phyloP scores from a whole-genome alignment of 2,113 vertebrate species.

The Petroica traversi region DNA sequence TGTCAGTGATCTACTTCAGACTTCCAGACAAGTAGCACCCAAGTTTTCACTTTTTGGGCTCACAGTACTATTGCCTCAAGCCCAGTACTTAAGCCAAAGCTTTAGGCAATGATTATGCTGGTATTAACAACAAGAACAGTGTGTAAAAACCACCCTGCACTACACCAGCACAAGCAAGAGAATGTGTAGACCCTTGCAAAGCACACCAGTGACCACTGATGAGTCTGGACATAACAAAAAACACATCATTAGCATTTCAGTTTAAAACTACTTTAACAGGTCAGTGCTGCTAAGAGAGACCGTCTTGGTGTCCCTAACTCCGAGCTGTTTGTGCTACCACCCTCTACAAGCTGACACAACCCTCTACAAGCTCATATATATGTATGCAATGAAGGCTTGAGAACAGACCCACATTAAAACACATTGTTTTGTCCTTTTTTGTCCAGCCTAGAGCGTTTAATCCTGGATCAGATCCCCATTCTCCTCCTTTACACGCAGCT shows the following conservation, averaged over 20 bases:
- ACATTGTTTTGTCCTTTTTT: neutral
- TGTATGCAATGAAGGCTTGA: neutral
- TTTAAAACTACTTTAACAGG: neutral
- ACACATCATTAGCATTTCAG: neutral
- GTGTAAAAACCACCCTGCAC: neutral
- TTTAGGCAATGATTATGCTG: neutral
- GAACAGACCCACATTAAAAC: neutral
- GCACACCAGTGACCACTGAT: neutral
- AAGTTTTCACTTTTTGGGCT: neutral
- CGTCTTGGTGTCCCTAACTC: neutral
- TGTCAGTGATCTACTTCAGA: rapidly evolving
- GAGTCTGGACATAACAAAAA: neutral
- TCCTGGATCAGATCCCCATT: neutral
- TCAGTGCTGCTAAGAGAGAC: neutral
- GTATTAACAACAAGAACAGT: neutral
- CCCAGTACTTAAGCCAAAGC: neutral
- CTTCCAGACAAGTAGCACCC: rapidly evolving
- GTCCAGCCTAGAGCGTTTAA: neutral
- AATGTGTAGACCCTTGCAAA: neutral
- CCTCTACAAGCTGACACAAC: neutral
- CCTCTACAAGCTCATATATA: rapidly evolving
- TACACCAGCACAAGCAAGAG: neutral
- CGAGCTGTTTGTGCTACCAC: neutral
- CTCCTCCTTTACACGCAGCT: neutral
- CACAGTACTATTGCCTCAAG: neutral